phyloP scores from a whole-genome alignment of 2,797 vertebrate genomes.

The Silurus aristotelis region DNA sequence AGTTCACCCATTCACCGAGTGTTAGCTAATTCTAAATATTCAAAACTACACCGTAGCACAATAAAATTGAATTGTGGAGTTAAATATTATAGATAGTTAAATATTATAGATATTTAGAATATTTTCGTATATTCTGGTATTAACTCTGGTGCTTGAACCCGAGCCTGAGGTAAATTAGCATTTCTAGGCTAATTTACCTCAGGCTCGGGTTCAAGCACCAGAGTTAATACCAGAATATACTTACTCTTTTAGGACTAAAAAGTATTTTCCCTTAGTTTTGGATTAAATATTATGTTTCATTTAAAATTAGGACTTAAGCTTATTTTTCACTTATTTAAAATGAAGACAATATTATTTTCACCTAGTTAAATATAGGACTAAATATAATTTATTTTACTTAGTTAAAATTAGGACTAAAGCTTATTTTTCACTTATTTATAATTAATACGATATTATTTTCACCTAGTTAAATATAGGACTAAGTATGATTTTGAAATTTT shows the following conservation, averaged over 20 bases:
- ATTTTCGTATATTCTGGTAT: background rate
- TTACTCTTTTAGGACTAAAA: too few relatives aligned
- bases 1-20: background rate
- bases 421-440: too few relatives aligned
- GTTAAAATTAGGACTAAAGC: too few relatives aligned
- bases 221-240: background rate
- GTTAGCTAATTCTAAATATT: background rate
- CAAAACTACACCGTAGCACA: background rate
- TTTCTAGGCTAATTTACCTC: background rate
- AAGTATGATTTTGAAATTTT: background rate
- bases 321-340: too few relatives aligned
- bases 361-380: too few relatives aligned
- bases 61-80: background rate
- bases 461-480: background rate
- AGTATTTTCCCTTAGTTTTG: too few relatives aligned
- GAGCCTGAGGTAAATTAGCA: background rate
- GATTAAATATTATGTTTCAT: too few relatives aligned
- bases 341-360: too few relatives aligned
- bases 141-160: background rate
- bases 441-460: background rate
- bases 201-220: background rate
- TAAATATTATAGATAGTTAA: background rate
- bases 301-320: too few relatives aligned
- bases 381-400: too few relatives aligned
- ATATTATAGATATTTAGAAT: too few relatives aligned